Base-by-base conservation (phyloP, 2,888 invertebrate species). In the Drosophila histrio region DNA sequence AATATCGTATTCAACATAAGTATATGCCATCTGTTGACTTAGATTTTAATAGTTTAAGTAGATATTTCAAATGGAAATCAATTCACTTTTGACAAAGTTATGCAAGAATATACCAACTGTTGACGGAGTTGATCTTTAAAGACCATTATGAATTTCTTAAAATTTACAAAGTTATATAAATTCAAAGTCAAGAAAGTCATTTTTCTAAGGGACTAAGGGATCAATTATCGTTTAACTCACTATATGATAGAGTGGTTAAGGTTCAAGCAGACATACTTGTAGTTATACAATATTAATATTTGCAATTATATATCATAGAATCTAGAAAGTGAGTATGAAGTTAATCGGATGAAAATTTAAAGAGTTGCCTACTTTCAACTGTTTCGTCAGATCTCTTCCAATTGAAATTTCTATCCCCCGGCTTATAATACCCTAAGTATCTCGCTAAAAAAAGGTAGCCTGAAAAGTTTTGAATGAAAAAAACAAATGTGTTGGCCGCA, bases 381-480 rank as follows among this genome's bases (percentile, higher is more conserved):
- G 7, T 41, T n/a, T n/a, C 7, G n/a, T 13, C 6, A 32, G 1
- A 21, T 15, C 15, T 24, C 22, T 15, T 1, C 5, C 9, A 47
- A 47, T 50, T 34, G 7, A n/a, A 50, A 17, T 38, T 50, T 52
- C 24, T 13, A 9, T 9, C 26, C 30, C 15, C 11, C 41, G 19
- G 19, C 43, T n/a, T 19, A 26, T 46, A 21, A 56, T 50, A 24
- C 30, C 30, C 6, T 53, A 63, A 56, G 1, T 64, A 54, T 57
- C 41, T 17, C 46, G 44, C 21, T 54, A 22, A 2, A 11, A 11
- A 47, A 54, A 50, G 13, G 39, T 22, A 43, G 32, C 57, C 43
- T 58, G 44, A 69, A 54, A 53, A 43, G 49, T 61, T 75, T 65
- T 67, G 67, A 79, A 72, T 68, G 74, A 83, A 77, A 83, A 77